Conservation (phyloP, 1,140 invertebrate genomes). For the Rhysida immarginata region DNA sequence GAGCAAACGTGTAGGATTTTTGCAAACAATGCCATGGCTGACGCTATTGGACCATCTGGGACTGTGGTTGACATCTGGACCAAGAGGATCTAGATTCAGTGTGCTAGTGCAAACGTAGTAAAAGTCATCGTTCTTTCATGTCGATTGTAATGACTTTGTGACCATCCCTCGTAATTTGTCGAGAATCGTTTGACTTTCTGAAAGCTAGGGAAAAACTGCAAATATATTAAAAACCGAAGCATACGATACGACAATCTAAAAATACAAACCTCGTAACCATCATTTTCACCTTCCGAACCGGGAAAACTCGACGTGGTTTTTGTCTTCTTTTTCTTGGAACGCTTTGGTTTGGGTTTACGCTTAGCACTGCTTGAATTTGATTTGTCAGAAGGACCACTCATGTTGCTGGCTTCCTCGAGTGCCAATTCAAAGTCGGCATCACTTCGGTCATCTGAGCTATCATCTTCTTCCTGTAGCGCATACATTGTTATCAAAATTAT, state of each 20-base stretch:
- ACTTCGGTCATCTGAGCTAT: conserved; percentile 57
- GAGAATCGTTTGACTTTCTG: too few species aligned
- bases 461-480: conserved; percentile 69
- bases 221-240: too few species aligned
- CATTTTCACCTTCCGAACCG: conserved; percentile 51
- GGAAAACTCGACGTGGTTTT: conserved; percentile 71
- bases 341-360: conserved; percentile 80
- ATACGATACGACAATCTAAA: too few species aligned
- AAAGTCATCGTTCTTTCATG: too few species aligned
- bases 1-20: too few species aligned
- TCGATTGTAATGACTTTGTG: too few species aligned
- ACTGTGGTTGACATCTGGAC: neutral
- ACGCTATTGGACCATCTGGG: too few species aligned
- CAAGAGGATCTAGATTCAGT: neutral
- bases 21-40: too few species aligned
- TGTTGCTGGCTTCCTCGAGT: conserved; percentile 54
- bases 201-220: too few species aligned
- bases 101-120: too few species aligned
- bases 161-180: too few species aligned
- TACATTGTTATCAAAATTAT: too few species aligned
- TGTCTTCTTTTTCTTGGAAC: conserved; percentile 73
- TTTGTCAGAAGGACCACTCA: conserved; percentile 16
- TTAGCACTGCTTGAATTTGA: conserved; percentile 37
- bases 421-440: conserved; percentile 91
- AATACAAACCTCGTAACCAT: conserved; percentile 49